phyloP scores from a whole-genome alignment of 2,888 invertebrate species.

The Stenichneumon culpator region DNA sequence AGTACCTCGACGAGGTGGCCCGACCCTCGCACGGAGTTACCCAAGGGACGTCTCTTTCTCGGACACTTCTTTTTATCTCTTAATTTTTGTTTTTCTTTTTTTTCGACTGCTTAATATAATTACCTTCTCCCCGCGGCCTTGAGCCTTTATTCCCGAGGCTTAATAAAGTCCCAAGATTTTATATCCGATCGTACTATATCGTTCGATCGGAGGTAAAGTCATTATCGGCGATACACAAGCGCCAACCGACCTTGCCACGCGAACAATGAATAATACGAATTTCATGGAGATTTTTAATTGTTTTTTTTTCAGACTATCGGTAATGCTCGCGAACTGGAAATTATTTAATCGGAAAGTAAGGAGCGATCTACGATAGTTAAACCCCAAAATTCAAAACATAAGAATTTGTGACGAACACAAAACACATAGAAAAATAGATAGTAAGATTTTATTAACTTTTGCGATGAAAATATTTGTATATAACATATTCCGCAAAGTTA shows the following conservation, averaged over 20 bases:
- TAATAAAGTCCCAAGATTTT: constrained; percentile 16
- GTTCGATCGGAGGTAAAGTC: constrained; percentile 15
- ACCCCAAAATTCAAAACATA: no score
- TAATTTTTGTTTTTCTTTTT: constrained; percentile 9
- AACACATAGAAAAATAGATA: no score
- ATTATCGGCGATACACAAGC: neutral
- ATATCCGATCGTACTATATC: constrained; percentile 42
- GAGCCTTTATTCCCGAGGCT: constrained; percentile 31
- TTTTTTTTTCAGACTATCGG: no score
- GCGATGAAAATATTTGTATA: no score
- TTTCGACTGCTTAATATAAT: constrained; percentile 26
- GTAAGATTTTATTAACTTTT: no score
- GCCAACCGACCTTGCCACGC: constrained; percentile 6
- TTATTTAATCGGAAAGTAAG: no score
- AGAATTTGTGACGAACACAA: no score
- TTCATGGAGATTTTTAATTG: neutral
- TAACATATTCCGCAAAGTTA: no score
- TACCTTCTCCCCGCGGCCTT: constrained; percentile 32
- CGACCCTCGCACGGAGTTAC: constrained; percentile 26
- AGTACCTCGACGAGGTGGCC: constrained; percentile 27
- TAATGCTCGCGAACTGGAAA: no score
- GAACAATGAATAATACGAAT: neutral
- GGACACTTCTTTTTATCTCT: constrained; percentile 18
- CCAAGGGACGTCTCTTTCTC: constrained; percentile 45
- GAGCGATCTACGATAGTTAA: no score